A percentile compares a stretch with the other conserved stretches of the same genome.
phyloP scores from a whole-genome alignment of 2,113 vertebrate species.

The Callipepla squamata region DNA sequence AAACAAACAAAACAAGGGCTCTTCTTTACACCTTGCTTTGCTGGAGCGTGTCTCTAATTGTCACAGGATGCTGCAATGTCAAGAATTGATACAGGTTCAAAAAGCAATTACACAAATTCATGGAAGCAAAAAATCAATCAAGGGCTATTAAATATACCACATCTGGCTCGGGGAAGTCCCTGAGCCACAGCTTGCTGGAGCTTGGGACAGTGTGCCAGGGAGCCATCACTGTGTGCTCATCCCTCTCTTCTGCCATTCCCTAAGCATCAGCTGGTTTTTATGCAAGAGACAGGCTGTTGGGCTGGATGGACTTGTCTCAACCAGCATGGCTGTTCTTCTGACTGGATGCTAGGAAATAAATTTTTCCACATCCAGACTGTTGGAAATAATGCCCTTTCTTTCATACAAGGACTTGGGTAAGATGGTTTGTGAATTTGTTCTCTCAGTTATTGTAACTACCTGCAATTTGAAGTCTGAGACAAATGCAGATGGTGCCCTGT shows the following conservation, averaged over 20 bases:
- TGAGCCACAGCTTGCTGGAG: constrained; percentile 68
- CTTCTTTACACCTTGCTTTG: constrained; percentile 50
- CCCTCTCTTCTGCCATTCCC: constrained; percentile 47
- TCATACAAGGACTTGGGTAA: constrained; percentile 31
- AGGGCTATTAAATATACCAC: constrained; percentile 69
- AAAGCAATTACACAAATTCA: constrained; percentile 67
- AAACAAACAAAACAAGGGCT: constrained; percentile 62
- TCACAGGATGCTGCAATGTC: constrained; percentile 61
- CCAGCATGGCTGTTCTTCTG: constrained; percentile 43
- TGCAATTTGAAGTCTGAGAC: constrained; percentile 40
- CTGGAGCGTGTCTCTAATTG: constrained; percentile 52
- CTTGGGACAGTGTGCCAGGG: constrained; percentile 60
- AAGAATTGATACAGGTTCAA: constrained; percentile 56
- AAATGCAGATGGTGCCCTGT: not conserved
- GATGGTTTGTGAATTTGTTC: not conserved
- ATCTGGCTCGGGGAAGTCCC: constrained; percentile 71
- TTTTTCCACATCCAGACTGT: constrained; percentile 54
- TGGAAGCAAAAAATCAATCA: constrained; percentile 71
- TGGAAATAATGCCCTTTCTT: constrained; percentile 35
- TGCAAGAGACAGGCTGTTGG: constrained; percentile 51
- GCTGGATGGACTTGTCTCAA: constrained; percentile 61
- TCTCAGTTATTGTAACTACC: constrained; percentile 30
- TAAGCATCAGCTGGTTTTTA: constrained; percentile 69
- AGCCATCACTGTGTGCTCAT: constrained; percentile 28
- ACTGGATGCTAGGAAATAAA: constrained; percentile 61